A percentile compares a stretch with the other conserved stretches of the same genome.
These are phyloP conservation scores for Talpa occidentalis DNA, from an alignment of 2,113 vertebrate species.

Conservation along the genomic window DNA sequence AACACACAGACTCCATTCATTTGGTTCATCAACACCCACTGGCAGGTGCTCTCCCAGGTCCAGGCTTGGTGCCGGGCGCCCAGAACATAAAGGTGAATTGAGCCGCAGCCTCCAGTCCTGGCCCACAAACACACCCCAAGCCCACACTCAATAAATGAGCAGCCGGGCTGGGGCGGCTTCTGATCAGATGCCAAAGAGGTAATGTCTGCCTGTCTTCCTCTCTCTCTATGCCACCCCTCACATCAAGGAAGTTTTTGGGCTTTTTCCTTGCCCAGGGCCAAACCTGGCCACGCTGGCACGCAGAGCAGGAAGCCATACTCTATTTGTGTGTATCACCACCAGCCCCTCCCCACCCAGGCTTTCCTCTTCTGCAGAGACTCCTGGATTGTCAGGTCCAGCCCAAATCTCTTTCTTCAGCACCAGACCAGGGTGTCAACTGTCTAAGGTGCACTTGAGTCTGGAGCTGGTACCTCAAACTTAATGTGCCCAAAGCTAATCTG, in stretches of 20 bases:
- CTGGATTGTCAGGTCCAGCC: not conserved
- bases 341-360: not conserved
- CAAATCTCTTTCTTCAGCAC: not conserved
- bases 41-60: not conserved
- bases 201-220: not conserved
- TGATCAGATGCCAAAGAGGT: not conserved
- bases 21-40: accelerated
- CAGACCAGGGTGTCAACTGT: not conserved
- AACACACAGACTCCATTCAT: not conserved
- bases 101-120: not conserved
- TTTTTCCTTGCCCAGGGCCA: not conserved
- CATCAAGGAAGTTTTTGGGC: accelerated
- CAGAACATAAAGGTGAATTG: not conserved
- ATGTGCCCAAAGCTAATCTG: accelerated
- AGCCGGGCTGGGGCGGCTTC: not conserved
- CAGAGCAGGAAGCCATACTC: accelerated
- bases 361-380: not conserved
- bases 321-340: not conserved
- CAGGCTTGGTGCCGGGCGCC: accelerated
- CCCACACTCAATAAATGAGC: not conserved
- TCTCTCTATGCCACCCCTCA: accelerated
- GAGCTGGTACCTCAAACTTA: not conserved
- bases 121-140: not conserved
- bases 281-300: not conserved
- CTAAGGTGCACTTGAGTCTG: accelerated